A percentile compares a stretch with the other conserved stretches of the same genome.
These are phyloP conservation scores for Scelioninae gen. 1 DNA, from an alignment of 2,888 invertebrate species.

Conservation along the genomic window DNA sequence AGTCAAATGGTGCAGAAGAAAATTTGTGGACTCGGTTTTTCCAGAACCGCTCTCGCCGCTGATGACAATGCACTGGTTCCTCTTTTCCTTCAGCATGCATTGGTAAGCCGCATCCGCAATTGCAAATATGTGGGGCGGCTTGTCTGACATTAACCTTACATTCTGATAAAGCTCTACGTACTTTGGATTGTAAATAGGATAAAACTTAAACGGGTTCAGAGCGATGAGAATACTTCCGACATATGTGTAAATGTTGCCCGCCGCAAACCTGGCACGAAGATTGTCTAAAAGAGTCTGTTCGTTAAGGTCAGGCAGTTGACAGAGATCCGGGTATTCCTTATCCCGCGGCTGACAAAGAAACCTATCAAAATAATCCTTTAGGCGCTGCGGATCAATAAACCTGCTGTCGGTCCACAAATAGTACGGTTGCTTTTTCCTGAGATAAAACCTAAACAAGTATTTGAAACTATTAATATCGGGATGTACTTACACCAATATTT, in stretches of 20 bases:
- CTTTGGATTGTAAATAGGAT: conserved; percentile 98
- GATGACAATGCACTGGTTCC: conserved; percentile 97
- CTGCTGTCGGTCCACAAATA: conserved; percentile 93
- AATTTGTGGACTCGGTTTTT: conserved; percentile 98
- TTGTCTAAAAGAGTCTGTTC: conserved; percentile 97
- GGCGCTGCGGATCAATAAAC: conserved; percentile 95
- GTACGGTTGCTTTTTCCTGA: conserved; percentile 93
- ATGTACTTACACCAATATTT: too few relatives aligned
- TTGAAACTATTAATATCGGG: too few relatives aligned
- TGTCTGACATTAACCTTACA: conserved; percentile 93
- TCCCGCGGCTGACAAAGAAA: conserved; percentile 96
- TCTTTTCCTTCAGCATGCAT: conserved; percentile 95
- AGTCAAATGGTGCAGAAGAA: conserved; percentile 96
- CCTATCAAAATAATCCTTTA: conserved; percentile 95
- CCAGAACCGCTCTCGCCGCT: conserved; percentile 98
- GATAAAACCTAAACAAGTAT: conserved; percentile 89
- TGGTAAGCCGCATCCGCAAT: conserved; percentile 97
- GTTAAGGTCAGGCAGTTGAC: conserved; percentile 97
- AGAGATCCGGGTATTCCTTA: conserved; percentile 97
- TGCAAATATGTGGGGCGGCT: conserved; percentile 98
- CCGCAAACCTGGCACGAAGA: conserved; percentile 93
- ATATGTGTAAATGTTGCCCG: conserved; percentile 97
- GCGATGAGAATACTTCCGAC: conserved; percentile 98
- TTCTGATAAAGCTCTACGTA: conserved; percentile 98
- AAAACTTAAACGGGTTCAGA: conserved; percentile 96